Conservation (phyloP, 2,888 invertebrate genomes). For the Rhingia rostrata region DNA sequence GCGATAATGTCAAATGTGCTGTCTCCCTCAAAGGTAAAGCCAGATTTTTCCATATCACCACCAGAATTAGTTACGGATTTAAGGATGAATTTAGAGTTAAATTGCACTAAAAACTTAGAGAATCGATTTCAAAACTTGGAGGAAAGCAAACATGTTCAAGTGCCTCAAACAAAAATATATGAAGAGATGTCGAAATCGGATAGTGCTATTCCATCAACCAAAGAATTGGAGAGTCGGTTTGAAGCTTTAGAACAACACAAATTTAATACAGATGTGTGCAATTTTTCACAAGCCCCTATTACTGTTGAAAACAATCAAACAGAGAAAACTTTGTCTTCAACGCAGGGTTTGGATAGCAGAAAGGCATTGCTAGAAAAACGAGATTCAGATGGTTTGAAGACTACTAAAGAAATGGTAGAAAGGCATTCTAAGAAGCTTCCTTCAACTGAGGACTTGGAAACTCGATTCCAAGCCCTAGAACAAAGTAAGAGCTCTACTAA, state of each 20-base stretch:
- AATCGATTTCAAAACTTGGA: constrained; percentile 80
- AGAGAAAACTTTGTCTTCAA: background rate
- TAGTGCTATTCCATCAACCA: constrained; percentile 6
- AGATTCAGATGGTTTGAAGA: background rate
- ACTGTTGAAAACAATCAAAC: background rate
- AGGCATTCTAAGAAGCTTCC: constrained; percentile 75
- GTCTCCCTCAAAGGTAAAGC: constrained; percentile 33
- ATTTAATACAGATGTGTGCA: constrained; percentile 36
- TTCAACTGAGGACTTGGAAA: constrained; percentile 79
- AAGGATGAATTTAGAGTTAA: constrained; percentile 75
- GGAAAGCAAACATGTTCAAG: constrained; percentile 7
- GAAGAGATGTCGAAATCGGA: background rate
- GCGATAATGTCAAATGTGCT: constrained; percentile 53
- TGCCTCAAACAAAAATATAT: constrained; percentile 21
- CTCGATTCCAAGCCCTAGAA: constrained; percentile 78
- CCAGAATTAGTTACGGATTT: background rate
- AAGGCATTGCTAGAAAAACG: background rate
- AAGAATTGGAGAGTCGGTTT: constrained; percentile 24
- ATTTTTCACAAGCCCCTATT: constrained; percentile 21
- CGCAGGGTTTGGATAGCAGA: background rate
- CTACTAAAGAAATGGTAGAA: background rate
- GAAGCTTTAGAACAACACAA: constrained; percentile 23
- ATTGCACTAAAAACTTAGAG: constrained; percentile 80
- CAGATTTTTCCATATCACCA: background rate
- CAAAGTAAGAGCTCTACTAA: background rate